A percentile compares a stretch with the other conserved stretches of the same genome.
Conservation (phyloP, 2,888 invertebrate species). For the Bellardia pandia region DNA sequence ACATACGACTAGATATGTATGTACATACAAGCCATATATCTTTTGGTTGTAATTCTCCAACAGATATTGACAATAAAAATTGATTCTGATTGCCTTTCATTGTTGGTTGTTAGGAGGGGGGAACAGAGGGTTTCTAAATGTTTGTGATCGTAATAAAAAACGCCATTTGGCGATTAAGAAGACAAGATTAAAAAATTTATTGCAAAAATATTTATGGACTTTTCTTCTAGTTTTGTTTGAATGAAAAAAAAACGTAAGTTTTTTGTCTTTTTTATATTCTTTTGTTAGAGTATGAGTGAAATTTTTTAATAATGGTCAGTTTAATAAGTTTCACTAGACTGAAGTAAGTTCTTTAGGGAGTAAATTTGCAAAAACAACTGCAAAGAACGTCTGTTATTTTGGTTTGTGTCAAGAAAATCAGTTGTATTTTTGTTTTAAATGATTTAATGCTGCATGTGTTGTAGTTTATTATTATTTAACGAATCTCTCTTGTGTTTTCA, state of each 20-base stretch:
- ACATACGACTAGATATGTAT: too few species aligned
- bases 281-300: conserved; percentile 22
- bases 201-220: conserved; percentile 84
- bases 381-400: conserved; percentile 35
- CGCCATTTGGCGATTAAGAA: conserved; percentile 84
- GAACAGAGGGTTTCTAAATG: conserved; percentile 72
- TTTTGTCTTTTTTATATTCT: background rate
- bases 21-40: conserved; percentile 43
- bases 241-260: conserved; percentile 29
- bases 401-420: conserved; percentile 57
- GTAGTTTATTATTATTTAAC: conserved; percentile 65
- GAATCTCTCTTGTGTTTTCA: conserved; percentile 5
- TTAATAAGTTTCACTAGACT: conserved; percentile 15
- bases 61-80: conserved; percentile 77
- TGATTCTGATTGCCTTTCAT: conserved; percentile 80
- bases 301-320: conserved; percentile 60
- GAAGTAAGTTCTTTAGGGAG: conserved; percentile 37
- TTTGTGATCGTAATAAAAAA: conserved; percentile 80
- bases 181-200: conserved; percentile 85
- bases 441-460: conserved; percentile 63
- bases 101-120: conserved; percentile 26
- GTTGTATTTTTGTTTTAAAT: conserved; percentile 47
- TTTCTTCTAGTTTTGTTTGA: conserved; percentile 62
- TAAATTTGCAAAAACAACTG: conserved; percentile 42
- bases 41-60: conserved; percentile 47